Conservation (phyloP, 1,140 invertebrate genomes). For the Eulimnadia texana region DNA sequence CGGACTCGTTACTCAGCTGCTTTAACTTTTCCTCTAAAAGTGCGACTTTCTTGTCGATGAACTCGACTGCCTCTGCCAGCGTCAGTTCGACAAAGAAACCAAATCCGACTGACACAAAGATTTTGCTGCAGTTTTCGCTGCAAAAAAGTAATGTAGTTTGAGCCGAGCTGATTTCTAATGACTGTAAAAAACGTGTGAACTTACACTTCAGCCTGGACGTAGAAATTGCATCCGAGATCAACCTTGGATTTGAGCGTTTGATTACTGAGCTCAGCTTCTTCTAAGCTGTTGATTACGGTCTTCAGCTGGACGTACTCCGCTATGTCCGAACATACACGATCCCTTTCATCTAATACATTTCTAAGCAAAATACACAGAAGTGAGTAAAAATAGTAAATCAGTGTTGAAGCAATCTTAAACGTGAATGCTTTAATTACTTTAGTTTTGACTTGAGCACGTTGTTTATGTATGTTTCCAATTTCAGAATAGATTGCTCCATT, state of each 20-base stretch:
- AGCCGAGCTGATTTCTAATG: neutral
- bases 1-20: constrained; percentile 45
- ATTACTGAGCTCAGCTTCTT: neutral
- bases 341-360: neutral
- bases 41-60: constrained; percentile 51
- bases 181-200: neutral
- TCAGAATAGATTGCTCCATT: neutral
- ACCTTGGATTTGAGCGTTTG: constrained; percentile 53
- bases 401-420: neutral
- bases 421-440: neutral
- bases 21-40: constrained; percentile 43
- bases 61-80: constrained; percentile 48
- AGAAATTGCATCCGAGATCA: constrained; percentile 60
- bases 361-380: neutral
- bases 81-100: constrained; percentile 58
- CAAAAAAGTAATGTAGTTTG: constrained; percentile 7
- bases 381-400: neutral
- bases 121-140: constrained; percentile 42
- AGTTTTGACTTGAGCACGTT: neutral
- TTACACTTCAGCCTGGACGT: constrained; percentile 48
- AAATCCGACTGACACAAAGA: constrained; percentile 58
- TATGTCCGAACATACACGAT: neutral
- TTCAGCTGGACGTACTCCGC: neutral
- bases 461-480: neutral
- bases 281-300: neutral